Base-by-base conservation (phyloP, 2,888 invertebrate genomes). In the Dryadula phaetusa region DNA sequence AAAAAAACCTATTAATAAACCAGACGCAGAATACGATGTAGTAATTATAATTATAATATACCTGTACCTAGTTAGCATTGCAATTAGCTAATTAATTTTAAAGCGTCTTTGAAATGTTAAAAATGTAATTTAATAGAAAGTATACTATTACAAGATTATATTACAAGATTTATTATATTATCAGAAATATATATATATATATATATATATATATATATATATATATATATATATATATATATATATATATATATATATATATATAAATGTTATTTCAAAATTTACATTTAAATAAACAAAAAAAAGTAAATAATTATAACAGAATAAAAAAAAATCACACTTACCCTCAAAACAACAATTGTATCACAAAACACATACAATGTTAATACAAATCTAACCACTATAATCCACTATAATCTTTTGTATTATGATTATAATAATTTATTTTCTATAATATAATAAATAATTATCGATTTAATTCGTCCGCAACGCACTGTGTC, bases 401-500 rank as follows among this genome's bases (percentile, higher is more conserved):
- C 22, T 40, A n/a, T 25, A 7, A 14, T 22, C 10, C 56, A 56
- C 56, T 56, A 56, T 54, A 37, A 54, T 37, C 34, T 37, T 18
- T 54, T 8, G 3, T 53, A 28, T 18, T 0, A 18, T 18, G 1
- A 52, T 52, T 16, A 32, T 20, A 14, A 20, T 22, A 37, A 22
- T 54, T 37, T 37, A 18, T 54, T 6, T 20, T 3, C 2, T 40
- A 37, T n/a, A 37, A 25, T 56, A 40, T 10, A n/a, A 3, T 16
- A 28, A 3, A 28, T 28, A 28, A 49, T 47, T 49, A 32, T 47
- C 22, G n/a, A 44, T 60, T 14, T 28, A 25, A 54, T 56, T 53
- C 42, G 44, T 47, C 66, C 66, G 66, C 54, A 44, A 47, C 44
- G 44, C 37, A 47, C 62, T 34, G 47, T 46, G 62, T 66, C 66